Evolutionary conservation across 2,888 invertebrate species (phyloP).

Genomic region (Pseudococcus jackbeardsleyi): DNA sequence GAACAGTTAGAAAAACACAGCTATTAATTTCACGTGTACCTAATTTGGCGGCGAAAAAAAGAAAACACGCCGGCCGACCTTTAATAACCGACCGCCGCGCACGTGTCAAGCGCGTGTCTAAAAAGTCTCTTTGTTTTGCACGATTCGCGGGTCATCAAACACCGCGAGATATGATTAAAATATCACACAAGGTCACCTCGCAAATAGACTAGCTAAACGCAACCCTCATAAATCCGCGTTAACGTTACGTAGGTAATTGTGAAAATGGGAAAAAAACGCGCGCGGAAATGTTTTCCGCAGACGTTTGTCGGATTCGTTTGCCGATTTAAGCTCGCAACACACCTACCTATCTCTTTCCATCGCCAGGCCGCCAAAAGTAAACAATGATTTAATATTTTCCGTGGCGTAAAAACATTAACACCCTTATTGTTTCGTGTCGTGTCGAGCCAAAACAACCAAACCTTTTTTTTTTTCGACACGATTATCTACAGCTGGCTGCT

Average conservation of each 20-base stretch:
- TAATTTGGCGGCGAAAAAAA: neutral
- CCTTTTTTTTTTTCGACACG: neutral
- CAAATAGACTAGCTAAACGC: neutral
- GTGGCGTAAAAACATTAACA: constrained; percentile 26
- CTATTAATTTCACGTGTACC: no score
- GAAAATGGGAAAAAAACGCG: neutral
- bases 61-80: neutral
- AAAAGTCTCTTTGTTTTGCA: neutral
- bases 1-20: no score
- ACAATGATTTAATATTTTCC: constrained; percentile 36
- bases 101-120: constrained; percentile 10
- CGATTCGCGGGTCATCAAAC: neutral
- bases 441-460: neutral
- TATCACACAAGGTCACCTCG: constrained; percentile 3
- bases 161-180: neutral
- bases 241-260: neutral
- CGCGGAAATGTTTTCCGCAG: neutral
- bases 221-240: constrained; percentile 4
- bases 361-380: neutral
- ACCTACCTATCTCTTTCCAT: neutral
- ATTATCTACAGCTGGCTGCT: constrained; percentile 4
- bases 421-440: constrained; percentile 24
- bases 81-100: neutral
- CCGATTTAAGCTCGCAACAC: neutral
- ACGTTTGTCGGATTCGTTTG: constrained; percentile 6